Evolutionary conservation across 2,113 vertebrate genomes (phyloP), one percentile per base, ranked within the genome.

Genomic region (Regulus satrapa): DNA sequence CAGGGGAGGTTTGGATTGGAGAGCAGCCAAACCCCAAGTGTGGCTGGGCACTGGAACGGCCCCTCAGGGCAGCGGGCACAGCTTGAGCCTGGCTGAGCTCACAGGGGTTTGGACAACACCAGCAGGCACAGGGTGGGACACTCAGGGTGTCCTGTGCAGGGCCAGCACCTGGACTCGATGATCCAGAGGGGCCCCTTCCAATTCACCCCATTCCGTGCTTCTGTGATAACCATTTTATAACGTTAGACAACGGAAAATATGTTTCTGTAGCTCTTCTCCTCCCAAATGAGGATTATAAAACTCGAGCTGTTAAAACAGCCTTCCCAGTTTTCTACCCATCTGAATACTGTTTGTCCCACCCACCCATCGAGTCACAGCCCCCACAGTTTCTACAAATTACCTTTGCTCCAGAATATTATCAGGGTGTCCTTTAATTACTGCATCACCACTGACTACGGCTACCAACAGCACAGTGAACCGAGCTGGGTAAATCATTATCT

Each of bases 401-500:
- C 23, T 36, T 87, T 69, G 34, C 68, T 77, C 64, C 45, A 51
- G 52, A 91, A 51, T 24, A 67, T 49, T 54, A 34, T 59, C 63
- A 63, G n/a, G 14, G 25, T 36, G 20, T 49, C 59, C 38, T 86
- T 14, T 48, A 86, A 86, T 76, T 51, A 84, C 32, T 49, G 26
- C 51, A 63, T 32, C 55, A 62, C 17, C 40, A 36, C 49, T 52
- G 64, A 59, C 77, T 92, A 58, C 45, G 92, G 81, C 56, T 69
- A 84, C 84, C 58, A 85, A 62, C 15, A 83, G 49, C 32, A 91
- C 54, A 55, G 77, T 36, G 63, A 17, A 31, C 76, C 61, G 69
- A 82, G 34, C 21, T 88, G 61, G 56, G 88, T 66, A 92, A 92
- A 95, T 95, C 95, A 94, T 97, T 96, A 90, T 84, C 97, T 95